Evolutionary conservation across 1,140 invertebrate genomes (phyloP), one percentile per base, ranked within the genome.

Genomic region (Brachionus rubens): DNA sequence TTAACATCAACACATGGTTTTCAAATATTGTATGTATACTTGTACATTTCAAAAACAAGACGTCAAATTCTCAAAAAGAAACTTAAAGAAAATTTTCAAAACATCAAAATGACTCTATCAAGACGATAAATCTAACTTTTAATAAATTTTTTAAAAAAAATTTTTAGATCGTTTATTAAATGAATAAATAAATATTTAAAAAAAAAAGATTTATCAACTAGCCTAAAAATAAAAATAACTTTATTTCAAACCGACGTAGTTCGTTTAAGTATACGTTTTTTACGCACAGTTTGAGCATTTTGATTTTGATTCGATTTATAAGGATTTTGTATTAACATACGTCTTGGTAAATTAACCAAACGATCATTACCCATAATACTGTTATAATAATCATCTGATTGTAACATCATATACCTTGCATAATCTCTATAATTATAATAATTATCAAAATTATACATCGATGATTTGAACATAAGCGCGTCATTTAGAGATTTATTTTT

Each of bases 401-500:
- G 54, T 7, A 59, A 7, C 26, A 59, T 16, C 9, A 40, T 30
- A 59, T 14, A n/a, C 0, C 36, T 28, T 16, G 16, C 28, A 59
- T 21, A 59, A 36, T 59, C 33, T 16, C 3, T 3, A 2, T 54
- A 9, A 30, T 59, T 54, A 6, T 14, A 14, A 14, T 14, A 54
- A 1, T 21, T 30, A 26, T 30, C 14, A 4, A 36, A 1, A 9
- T 59, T 16, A 19, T 21, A 19, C 3, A 33, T 14, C 14, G 7
- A 26, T 14, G 24, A 14, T 1, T 9, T 33, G 9, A 36, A 36
- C 5, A 36, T 19, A 59, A 33, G 36, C 19, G 54, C 30, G 19
- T 59, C 54, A 36, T 28, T 59, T 28, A 59, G 30, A 14, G 54
- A 59, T 16, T 59, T 59, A 36, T 59, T 59, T 36, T 59, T 59